Conservation (phyloP, 64 coral and sea anemone species). For the Anthopleura sola region DNA sequence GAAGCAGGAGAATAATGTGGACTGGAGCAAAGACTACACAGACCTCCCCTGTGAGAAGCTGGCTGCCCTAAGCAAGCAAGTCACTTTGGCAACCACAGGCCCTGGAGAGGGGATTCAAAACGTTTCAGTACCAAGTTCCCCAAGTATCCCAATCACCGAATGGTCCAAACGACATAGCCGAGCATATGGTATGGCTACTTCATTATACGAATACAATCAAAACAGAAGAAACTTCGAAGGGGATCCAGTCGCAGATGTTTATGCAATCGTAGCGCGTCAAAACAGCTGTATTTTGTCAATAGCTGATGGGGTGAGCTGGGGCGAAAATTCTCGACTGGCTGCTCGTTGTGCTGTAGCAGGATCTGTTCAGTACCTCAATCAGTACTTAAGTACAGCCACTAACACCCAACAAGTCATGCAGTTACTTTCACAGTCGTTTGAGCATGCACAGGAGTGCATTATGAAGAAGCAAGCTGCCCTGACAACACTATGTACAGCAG, state of each 20-base stretch:
- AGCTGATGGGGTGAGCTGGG: slow-evolving; percentile 95
- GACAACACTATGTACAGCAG: slow-evolving; percentile 88
- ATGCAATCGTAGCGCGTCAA: slow-evolving; percentile 71
- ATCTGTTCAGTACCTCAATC: slow-evolving; percentile 74
- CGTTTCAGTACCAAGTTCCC: slow-evolving; percentile 32
- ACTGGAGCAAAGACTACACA: slow-evolving; percentile 53
- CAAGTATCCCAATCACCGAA: slow-evolving; percentile 38
- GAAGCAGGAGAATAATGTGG: slow-evolving; percentile 54
- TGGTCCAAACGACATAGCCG: slow-evolving; percentile 54
- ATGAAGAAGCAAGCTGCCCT: slow-evolving; percentile 74
- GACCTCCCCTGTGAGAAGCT: slow-evolving; percentile 59
- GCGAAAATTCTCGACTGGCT: slow-evolving; percentile 87
- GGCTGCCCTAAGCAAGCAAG: slow-evolving; percentile 22
- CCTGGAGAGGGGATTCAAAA: slow-evolving; percentile 69
- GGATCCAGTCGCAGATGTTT: slow-evolving; percentile 92
- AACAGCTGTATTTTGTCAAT: slow-evolving; percentile 91
- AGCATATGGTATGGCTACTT: slow-evolving; percentile 83
- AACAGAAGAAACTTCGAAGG: slow-evolving; percentile 46
- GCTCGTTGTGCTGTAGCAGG: slow-evolving; percentile 86
- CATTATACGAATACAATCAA: slow-evolving; percentile 79
- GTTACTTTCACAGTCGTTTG: slow-evolving; percentile 64
- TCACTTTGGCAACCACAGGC: slow-evolving; percentile 55
- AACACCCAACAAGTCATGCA: slow-evolving; percentile 77
- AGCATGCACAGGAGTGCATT: slow-evolving; percentile 75
- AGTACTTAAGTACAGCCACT: slow-evolving; percentile 38